phyloP scores from a whole-genome alignment of 2,888 invertebrate species.

The Lamellibrachia columna region DNA sequence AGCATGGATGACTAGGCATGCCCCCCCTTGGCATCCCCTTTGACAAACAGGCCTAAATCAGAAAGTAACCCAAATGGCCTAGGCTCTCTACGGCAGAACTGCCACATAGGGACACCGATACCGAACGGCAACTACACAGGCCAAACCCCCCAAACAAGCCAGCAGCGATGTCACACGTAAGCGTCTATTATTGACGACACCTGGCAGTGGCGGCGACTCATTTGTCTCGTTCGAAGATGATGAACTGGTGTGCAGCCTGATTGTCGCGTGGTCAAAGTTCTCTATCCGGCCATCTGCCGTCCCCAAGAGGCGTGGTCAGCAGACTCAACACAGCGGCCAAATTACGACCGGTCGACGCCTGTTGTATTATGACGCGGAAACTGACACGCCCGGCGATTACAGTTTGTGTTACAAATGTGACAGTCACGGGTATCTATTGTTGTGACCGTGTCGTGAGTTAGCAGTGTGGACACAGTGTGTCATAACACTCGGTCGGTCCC shows the following conservation, averaged over 20 bases:
- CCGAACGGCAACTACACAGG: background rate
- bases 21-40: too few species aligned
- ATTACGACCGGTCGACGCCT: background rate
- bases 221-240: background rate
- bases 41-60: too few species aligned
- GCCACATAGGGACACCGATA: background rate
- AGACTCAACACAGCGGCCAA: constrained; percentile 21
- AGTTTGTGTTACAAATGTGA: background rate
- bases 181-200: background rate
- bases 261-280: background rate
- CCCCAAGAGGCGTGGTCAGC: background rate
- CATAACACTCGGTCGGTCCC: too few species aligned
- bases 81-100: too few species aligned
- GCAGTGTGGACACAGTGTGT: background rate
- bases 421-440: background rate
- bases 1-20: too few species aligned
- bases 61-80: too few species aligned
- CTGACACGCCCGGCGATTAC: background rate
- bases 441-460: background rate
- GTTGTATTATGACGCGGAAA: background rate
- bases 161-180: background rate
- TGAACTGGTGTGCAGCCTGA: background rate
- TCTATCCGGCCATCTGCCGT: background rate
- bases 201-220: background rate
- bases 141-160: background rate